Evolutionary conservation across 2,888 invertebrate genomes (phyloP), one percentile per base, ranked within the genome.

Genomic region (Drosophila ustulata): DNA sequence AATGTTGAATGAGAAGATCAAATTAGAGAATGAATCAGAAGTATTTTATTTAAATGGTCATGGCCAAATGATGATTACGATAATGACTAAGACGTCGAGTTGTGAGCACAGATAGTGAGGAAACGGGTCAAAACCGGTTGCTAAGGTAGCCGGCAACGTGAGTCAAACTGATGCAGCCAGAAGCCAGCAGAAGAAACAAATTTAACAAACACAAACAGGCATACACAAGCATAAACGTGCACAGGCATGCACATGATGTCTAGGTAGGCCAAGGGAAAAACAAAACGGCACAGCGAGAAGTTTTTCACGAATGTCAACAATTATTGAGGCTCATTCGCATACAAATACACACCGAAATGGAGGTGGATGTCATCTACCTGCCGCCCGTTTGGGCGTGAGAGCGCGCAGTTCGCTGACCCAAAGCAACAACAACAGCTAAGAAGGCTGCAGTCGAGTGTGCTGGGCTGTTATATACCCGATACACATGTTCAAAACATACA

Each of bases 391-490:
- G 63, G 73, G 67, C 59, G 63, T 56, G 51, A 32, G 37, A 18
- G 32, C 39, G 13, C 41, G 13, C 46, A 73, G 75, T 75, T 75
- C 71, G 66, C 49, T 75, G 71, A 75, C 75, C 75, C 57, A 71
- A 58, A 43, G 45, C 50, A 58, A 55, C 32, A 62, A 28, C 45
- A 50, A 37, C 47, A 55, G 11, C 4, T 37, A 11, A 37, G 39
- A 23, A 51, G 32, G 9, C 34, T n/a, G 11, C n/a, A 37, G 5
- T n/a, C 11, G 37, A 37, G 37, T 11, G n/a, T n/a, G n/a, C 11
- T 11, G 11, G n/a, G n/a, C 37, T 37, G 11, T n/a, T 0, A n/a
- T 3, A n/a, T n/a, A 37, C 37, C 37, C 34, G 34, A 1, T n/a
- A 37, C 11, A 2, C 11, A 37, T 0, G 2, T 4, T 37, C 1